Conservation (phyloP, 2,888 invertebrate species). For the Sarcophaga caerulescens region DNA sequence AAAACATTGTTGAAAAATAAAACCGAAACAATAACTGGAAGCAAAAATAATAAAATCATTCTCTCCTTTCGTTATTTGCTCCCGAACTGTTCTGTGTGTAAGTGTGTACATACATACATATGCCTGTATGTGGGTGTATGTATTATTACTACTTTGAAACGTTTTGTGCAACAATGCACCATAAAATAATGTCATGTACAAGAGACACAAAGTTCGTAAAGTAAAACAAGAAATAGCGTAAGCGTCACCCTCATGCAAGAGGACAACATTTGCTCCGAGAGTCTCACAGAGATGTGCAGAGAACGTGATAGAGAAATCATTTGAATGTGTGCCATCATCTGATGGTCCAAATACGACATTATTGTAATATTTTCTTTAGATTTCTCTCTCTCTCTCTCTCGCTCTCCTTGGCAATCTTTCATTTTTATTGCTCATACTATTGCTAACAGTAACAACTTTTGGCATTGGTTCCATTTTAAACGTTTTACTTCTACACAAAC, state of each 20-base stretch:
- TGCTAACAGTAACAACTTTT: neutral
- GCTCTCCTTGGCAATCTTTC: neutral
- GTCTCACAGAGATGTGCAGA: neutral
- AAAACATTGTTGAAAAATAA: conserved; percentile 26
- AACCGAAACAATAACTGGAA: conserved; percentile 12
- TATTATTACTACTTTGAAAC: conserved; percentile 23
- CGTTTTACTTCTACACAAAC: neutral
- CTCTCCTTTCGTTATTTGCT: neutral
- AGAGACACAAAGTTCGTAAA: neutral
- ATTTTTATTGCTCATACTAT: neutral
- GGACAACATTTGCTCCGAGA: neutral
- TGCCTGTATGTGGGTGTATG: neutral
- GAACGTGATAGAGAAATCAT: conserved; percentile 7
- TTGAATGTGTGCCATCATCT: conserved; percentile 35
- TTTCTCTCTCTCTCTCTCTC: neutral
- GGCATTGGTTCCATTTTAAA: conserved; percentile 3
- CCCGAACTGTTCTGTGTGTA: too few species aligned
- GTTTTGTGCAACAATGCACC: conserved; percentile 58
- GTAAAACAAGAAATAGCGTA: neutral
- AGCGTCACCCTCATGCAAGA: too few species aligned
- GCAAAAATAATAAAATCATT: conserved; percentile 40
- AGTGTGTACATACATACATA: neutral
- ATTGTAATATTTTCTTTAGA: neutral
- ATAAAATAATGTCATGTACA: conserved; percentile 44
- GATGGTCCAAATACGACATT: conserved; percentile 5